These are phyloP conservation scores for Drosophila silvestris DNA, from an alignment of 2,888 invertebrate genomes.

Conservation along the genomic window DNA sequence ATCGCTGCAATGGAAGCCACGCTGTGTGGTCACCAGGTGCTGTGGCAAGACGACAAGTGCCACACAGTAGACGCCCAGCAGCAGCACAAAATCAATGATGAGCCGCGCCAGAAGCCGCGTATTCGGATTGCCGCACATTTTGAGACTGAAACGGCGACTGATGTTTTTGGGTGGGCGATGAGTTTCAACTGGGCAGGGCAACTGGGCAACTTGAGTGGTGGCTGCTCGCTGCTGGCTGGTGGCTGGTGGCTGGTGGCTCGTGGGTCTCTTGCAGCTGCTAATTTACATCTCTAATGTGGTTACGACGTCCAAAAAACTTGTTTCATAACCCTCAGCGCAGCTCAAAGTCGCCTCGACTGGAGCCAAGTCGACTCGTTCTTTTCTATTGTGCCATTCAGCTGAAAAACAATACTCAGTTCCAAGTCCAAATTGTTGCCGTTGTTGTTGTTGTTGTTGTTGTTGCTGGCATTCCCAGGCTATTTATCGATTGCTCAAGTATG, in stretches of 20 bases:
- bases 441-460: constrained; percentile 3
- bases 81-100: constrained; percentile 74
- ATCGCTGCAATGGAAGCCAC: constrained; percentile 98
- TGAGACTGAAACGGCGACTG: constrained; percentile 47
- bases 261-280: constrained; percentile 32
- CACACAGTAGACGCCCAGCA: constrained; percentile 66
- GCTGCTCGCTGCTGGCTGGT: background rate
- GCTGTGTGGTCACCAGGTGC: constrained; percentile 57
- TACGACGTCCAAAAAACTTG: constrained; percentile 44
- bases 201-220: background rate
- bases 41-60: constrained; percentile 76
- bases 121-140: constrained; percentile 80
- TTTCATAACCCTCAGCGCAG: constrained; percentile 34
- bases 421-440: constrained; percentile 2
- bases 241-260: background rate
- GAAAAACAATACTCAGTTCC: background rate
- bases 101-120: constrained; percentile 78
- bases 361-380: constrained; percentile 34
- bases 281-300: constrained; percentile 49
- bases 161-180: constrained; percentile 9
- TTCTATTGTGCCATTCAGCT: constrained; percentile 7
- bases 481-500: constrained; percentile 66
- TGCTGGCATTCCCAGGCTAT: constrained; percentile 41
- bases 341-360: background rate
- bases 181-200: background rate